Base-by-base conservation (phyloP, 2,797 vertebrate genomes). In the Microcaecilia unicolor region DNA sequence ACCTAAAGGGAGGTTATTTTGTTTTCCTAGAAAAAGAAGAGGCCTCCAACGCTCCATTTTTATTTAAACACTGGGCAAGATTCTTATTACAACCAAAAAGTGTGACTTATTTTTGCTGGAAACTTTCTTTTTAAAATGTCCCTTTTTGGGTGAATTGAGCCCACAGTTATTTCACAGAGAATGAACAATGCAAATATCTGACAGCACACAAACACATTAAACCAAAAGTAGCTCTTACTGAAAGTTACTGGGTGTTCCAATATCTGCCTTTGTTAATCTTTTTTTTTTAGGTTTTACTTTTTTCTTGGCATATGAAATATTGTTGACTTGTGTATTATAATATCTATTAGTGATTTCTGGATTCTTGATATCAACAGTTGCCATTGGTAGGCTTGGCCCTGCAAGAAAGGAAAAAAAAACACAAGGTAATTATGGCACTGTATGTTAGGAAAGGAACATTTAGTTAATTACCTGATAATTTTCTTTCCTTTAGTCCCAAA, bases 201-300 rank as follows among this genome's bases (percentile, higher is more conserved):
- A 37, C 28, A 10, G 14, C 22, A 10, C 22, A 10, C 15, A 4
- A 65, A 7, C 11, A 25, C n/a, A 18, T 24, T 20, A 25, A 23
- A 23, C 25, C 11, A 48, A 25, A 5, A 49, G 22, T 7, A 20
- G 4, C 12, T 38, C 90, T 85, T 78, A 99, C 94, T 97, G 91
- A 72, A 99, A 99, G 75, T 99, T 99, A 72, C 93, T 98, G 2
- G 96, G 94, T 0, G 93, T 96, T 64, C 96, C 96, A 59, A 98
- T 98, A 77, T 98, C 93, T 8, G 93, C 95, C 67, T 98, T 98
- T 19, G 95, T 98, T 68, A 98, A 67, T 65, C 85, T 96, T 72
- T 93, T 98, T 65, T 86, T 87, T 78, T 93, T 93, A 69, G 85
- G 66, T 76, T 95, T 97, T 67, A 73, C 85, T 74, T 95, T 98